Evolutionary conservation across 2,797 vertebrate genomes (phyloP).

Genomic region (Sebastes paucispinis): DNA sequence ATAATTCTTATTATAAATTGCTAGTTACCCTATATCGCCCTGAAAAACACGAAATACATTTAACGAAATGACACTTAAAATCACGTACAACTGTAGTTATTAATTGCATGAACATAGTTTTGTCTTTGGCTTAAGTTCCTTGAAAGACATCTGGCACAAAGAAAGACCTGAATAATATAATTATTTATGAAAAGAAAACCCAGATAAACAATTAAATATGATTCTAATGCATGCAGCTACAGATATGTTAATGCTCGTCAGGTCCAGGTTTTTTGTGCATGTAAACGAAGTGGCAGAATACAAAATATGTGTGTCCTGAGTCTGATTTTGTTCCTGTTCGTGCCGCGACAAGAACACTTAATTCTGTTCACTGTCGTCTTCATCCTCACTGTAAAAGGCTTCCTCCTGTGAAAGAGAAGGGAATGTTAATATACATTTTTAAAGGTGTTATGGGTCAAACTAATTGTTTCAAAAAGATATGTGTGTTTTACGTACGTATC

Average conservation of each 20-base stretch:
- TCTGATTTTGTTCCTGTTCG: not conserved
- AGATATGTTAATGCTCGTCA: not conserved
- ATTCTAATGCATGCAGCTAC: not conserved
- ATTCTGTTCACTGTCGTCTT: constrained; percentile 68
- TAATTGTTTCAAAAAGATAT: not conserved
- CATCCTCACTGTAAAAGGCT: constrained; percentile 69
- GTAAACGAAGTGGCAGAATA: not conserved
- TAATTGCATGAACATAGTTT: not conserved
- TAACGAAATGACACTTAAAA: not conserved
- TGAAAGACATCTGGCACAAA: not conserved
- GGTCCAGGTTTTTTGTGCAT: not conserved
- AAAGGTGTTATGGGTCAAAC: not conserved
- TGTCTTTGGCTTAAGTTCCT: accelerated
- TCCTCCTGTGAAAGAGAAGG: constrained; percentile 70
- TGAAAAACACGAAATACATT: not conserved
- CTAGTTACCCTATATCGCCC: not conserved
- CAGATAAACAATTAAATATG: not conserved
- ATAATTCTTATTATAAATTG: not conserved
- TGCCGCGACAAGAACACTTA: no score
- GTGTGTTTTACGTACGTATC: constrained; percentile 80
- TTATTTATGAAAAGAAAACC: not conserved
- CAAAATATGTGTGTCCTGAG: not conserved
- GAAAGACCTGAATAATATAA: not conserved
- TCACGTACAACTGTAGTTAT: not conserved
- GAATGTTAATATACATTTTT: no score